Base-by-base conservation (phyloP, 92 coral and sea anemone genomes). In the Montipora capitata region DNA sequence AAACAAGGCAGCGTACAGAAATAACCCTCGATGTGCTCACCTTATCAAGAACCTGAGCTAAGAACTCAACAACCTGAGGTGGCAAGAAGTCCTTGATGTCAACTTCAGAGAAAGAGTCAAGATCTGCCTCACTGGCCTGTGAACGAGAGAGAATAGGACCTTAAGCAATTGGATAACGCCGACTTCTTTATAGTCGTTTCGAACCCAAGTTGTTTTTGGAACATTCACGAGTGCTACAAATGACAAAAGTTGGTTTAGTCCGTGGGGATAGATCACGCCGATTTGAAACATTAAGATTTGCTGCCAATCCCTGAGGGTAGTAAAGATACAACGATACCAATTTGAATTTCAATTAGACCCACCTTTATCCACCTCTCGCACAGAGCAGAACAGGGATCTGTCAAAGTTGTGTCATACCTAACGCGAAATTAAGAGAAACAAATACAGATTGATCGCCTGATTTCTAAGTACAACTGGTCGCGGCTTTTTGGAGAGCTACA, bases 381-480 rank as follows among this genome's bases (percentile, higher is more conserved):
- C 49, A 95, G 79, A 27, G 74, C 35, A 2, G 90, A 93, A 18
- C 98, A 95, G 4, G 98, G 88, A 51, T 81, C 92, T 9, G 94
- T 84, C 17, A 95, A 62, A 14, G 94, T 86, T 7, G 96, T 82
- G 90, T 95, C 98, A 68, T 95, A 95, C 87, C 98, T 95, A 56
- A 65, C 3, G 45, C 10, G 17, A 54, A 16, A 45, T 4, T 42
- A 8, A 5, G 20, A 4, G 5, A 3, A 67, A 10, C 72, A 35
- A 67, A 67, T 11, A 67, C 41, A 1, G n/a, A 10, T 67, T 0
- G n/a, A 56, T 14, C 39, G 27, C 4, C 20, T 65, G 16, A 51
- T 54, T 54, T 5, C 51, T 2, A 45, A 45, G 51, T 45, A 48
- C 52, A 5, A 48, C 6, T 48, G 52, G 52, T 48, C 52, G 52